A percentile compares a stretch with the other conserved stretches of the same genome.
These are phyloP conservation scores for Megaceryle alcyon DNA, from an alignment of 2,797 vertebrate genomes.

Conservation along the genomic window DNA sequence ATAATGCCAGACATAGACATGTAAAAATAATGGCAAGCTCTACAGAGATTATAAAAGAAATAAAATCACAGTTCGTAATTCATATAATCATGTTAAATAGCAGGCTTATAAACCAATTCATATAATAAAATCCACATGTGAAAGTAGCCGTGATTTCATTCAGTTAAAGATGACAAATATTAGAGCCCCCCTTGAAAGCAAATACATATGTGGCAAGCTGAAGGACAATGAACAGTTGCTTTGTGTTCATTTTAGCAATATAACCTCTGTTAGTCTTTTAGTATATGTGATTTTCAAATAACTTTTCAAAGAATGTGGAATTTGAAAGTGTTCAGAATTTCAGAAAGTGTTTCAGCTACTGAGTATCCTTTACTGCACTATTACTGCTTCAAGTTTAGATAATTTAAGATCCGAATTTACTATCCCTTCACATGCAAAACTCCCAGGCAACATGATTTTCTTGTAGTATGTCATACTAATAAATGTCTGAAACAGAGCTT, in stretches of 20 bases:
- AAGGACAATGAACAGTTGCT: conserved; percentile 49
- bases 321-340: conserved; percentile 9
- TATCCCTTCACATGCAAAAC: neutral
- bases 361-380: neutral
- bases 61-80: conserved; percentile 85
- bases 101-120: conserved; percentile 74
- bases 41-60: conserved; percentile 84
- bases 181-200: conserved; percentile 71
- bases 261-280: conserved; percentile 15
- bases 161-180: conserved; percentile 75
- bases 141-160: conserved; percentile 74
- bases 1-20: conserved; percentile 82
- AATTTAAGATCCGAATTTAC: neutral
- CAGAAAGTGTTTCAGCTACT: neutral
- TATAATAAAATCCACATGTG: conserved; percentile 81
- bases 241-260: conserved; percentile 50
- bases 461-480: neutral
- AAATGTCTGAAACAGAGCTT: neutral
- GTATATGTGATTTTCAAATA: neutral
- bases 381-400: neutral
- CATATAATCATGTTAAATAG: conserved; percentile 80
- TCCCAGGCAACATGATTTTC: neutral
- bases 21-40: conserved; percentile 81
- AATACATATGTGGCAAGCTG: conserved; percentile 52
- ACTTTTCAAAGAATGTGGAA: neutral